Conservation (phyloP, 2,113 vertebrate genomes). For the Larimichthys polyactis region DNA sequence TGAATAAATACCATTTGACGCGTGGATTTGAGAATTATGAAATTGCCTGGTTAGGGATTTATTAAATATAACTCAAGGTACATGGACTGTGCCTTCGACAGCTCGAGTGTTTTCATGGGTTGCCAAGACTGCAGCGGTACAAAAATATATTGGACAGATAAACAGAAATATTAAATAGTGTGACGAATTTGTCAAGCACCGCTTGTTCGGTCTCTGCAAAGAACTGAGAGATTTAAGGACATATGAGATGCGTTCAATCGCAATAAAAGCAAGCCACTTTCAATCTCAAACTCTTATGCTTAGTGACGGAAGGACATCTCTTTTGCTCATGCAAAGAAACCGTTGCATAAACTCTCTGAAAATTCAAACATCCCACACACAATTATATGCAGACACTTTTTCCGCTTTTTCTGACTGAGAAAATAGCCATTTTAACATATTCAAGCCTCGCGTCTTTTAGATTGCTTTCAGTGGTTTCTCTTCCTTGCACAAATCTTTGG, state of each 20-base stretch:
- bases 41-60: constrained; percentile 62
- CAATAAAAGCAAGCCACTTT: constrained; percentile 19
- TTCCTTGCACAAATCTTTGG: constrained; percentile 29
- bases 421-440: constrained; percentile 23
- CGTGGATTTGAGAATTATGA: constrained; percentile 64
- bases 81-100: constrained; percentile 49
- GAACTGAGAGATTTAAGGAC: constrained; percentile 32
- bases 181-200: constrained; percentile 42
- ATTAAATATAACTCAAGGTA: constrained; percentile 68
- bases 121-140: constrained; percentile 56
- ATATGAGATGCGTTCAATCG: constrained; percentile 12
- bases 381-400: background rate
- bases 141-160: constrained; percentile 58
- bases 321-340: constrained; percentile 4
- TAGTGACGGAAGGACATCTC: constrained; percentile 6
- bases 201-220: constrained; percentile 30
- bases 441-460: constrained; percentile 27
- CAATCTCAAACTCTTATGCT: background rate
- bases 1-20: constrained; percentile 60
- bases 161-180: constrained; percentile 50
- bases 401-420: constrained; percentile 13
- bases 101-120: constrained; percentile 57
- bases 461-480: constrained; percentile 12
- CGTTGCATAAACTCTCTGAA: constrained; percentile 23
- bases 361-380: constrained; percentile 11